Base-by-base conservation (phyloP, 2,888 invertebrate genomes). In the Lithophane socia region DNA sequence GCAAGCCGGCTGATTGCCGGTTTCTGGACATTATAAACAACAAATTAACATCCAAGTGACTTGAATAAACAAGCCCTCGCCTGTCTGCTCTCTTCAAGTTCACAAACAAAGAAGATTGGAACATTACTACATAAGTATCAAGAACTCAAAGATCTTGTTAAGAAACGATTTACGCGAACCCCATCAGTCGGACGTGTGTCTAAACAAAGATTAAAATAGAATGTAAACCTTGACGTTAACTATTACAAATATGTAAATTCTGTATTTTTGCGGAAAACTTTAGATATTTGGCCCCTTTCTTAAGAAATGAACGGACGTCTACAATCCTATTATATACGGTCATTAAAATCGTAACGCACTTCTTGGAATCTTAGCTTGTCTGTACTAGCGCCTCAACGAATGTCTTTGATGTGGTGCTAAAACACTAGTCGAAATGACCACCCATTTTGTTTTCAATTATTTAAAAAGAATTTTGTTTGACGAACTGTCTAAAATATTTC, bases 191-290 rank as follows among this genome's bases (percentile, higher is more conserved):
- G 92, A 91, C 91, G 91, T 82, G 83, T 90, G 92, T 95, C 93
- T 93, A 95, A 95, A 95, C 94, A 94, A 89, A 87, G 80, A 84
- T 91, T 91, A 90, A 94, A 94, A 94, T 93, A 92, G 92, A 92
- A 82, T 86, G 84, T 90, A 88, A 87, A 85, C 81, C 85, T 86
- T 89, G 90, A 88, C 84, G 85, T 91, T 91, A 91, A 91, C 88
- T 83, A 77, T 69, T 61, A 81, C 76, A 79, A 83, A 85, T 81
- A 69, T 70, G 42, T 65, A 60, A 61, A 63, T 47, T 42, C 29
- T 0, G 58, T 85, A 69, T 82, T 83, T 82, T 77, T 77, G 64
- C 10, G 63, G 37, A 37, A 72, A 61, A 64, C 54, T 8, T 73
- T 12, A 65, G 61, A 69, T 85, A 56, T 61, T 77, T 67, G 60